Evolutionary conservation across 2,113 vertebrate genomes (phyloP), one percentile per base, ranked within the genome.

Genomic region (Clarias gariepinus): DNA sequence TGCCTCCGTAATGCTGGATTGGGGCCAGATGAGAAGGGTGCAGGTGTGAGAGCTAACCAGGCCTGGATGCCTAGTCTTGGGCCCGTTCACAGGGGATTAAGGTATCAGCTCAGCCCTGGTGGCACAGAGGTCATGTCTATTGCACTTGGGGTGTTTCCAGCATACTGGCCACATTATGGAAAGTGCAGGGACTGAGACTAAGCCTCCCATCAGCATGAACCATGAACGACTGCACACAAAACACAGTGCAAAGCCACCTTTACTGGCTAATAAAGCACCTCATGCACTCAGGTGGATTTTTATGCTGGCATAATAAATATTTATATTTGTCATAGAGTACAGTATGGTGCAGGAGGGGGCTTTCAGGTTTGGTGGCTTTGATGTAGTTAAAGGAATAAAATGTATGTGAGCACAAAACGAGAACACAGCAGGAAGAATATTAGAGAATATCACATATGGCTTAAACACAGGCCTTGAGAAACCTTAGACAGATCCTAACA

Each of bases 51-150:
- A 76, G 85, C 66, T 76, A 81, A 87, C 84, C 68, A 41, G 41
- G 12, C 53, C 81, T 68, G 79, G 81, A 83, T 82, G 41, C 69
- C 41, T 82, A 69, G 68, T 52, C n/a, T 25, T 16, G 89, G 76
- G 18, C 36, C 66, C 87, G 85, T 89, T 87, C 87, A 87, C 86
- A 86, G 64, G 84, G 86, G 88, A 90, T 90, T 90, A 86, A 88
- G 88, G 86, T 90, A 82, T 90, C 86, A 89, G 88, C 82, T 76
- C 85, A 80, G 80, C 73, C 81, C 84, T 82, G 86, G 84, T 81
- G 66, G 81, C 58, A 82, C 73, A 85, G 57, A 85, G 90, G 88
- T 90, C 88, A 89, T 73, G 83, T 23, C 84, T 82, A 55, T 53
- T 84, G 57, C 77, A 83, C 86, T 87, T 30, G 33, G 68, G 64